phyloP scores from a whole-genome alignment of 1,140 invertebrate genomes.

The Hyphantria cunea region DNA sequence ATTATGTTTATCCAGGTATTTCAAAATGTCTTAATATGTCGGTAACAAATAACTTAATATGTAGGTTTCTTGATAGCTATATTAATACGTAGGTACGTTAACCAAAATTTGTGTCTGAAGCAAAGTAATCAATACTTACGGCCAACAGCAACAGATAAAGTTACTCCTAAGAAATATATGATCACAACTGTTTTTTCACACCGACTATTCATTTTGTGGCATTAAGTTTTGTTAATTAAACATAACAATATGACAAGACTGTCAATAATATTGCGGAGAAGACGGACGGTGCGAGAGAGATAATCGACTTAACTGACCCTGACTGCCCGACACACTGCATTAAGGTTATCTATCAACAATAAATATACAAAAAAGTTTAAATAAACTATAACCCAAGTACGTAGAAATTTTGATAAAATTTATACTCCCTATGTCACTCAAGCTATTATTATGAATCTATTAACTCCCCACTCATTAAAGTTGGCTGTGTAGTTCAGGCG shows the following conservation, averaged over 20 bases:
- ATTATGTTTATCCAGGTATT: too few relatives aligned
- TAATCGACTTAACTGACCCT: constrained; percentile 36
- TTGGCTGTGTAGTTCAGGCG: too few relatives aligned
- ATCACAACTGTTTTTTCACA: constrained; percentile 18
- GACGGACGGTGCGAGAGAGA: constrained; percentile 41
- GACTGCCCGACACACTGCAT: constrained; percentile 35
- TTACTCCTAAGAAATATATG: constrained; percentile 26
- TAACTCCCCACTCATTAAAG: too few relatives aligned
- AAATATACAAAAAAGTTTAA: constrained; percentile 39
- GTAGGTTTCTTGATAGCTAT: too few relatives aligned
- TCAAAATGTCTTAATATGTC: too few relatives aligned
- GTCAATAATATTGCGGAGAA: constrained; percentile 28
- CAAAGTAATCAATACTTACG: constrained; percentile 35
- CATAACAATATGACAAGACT: constrained; percentile 11
- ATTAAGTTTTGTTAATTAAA: constrained; percentile 6
- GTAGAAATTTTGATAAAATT: too few relatives aligned
- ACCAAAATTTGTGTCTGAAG: too few relatives aligned
- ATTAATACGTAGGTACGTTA: too few relatives aligned
- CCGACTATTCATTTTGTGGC: constrained; percentile 30
- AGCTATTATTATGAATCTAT: too few relatives aligned
- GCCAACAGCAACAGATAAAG: constrained; percentile 19
- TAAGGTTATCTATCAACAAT: constrained; percentile 54
- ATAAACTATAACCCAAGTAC: too few relatives aligned
- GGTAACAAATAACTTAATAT: too few relatives aligned
- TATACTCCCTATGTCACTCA: too few relatives aligned